These are phyloP conservation scores for Zygaena filipendulae DNA, from an alignment of 2,888 invertebrate genomes.

Conservation along the genomic window DNA sequence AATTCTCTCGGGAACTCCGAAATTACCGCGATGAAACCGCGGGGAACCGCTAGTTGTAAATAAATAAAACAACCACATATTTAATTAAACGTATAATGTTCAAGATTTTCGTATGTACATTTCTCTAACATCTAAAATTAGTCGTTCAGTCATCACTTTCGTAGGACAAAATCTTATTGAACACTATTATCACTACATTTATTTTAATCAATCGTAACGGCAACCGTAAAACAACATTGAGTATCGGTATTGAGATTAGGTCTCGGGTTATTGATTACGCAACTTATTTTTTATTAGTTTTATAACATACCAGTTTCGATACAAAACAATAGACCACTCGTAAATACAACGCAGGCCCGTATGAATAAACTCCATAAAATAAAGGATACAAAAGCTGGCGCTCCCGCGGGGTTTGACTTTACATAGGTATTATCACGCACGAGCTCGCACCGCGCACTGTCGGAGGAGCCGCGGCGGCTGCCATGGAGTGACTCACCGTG, in stretches of 20 bases:
- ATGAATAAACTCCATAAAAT: slow-evolving; percentile 45
- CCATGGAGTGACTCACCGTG: too few species aligned
- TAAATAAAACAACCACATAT: slow-evolving; percentile 8
- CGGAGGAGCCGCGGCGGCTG: too few species aligned
- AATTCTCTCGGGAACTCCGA: too few species aligned
- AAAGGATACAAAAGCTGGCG: slow-evolving; percentile 22
- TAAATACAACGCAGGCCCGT: too few species aligned
- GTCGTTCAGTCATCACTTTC: slow-evolving; percentile 62
- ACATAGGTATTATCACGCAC: slow-evolving; percentile 1
- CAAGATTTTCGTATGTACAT: slow-evolving; percentile 65
- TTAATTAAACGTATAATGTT: slow-evolving; percentile 64
- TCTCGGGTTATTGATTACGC: too few species aligned
- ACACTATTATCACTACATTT: slow-evolving; percentile 65
- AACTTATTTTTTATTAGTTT: slow-evolving; percentile 34
- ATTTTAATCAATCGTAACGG: slow-evolving; percentile 59
- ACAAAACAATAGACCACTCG: slow-evolving; percentile 34
- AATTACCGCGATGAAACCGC: too few species aligned
- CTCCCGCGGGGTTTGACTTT: slow-evolving; percentile 6
- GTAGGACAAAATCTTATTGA: slow-evolving; percentile 57
- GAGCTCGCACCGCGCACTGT: too few species aligned
- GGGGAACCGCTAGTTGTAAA: too few species aligned
- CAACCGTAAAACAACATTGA: slow-evolving; percentile 60
- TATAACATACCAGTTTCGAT: slow-evolving; percentile 45
- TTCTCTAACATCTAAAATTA: slow-evolving; percentile 55
- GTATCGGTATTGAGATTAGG: slow-evolving; percentile 57